Evolutionary conservation across 64 coral and sea anemone species (phyloP), one percentile per base, ranked within the genome.

Genomic region (Porites australiensis): DNA sequence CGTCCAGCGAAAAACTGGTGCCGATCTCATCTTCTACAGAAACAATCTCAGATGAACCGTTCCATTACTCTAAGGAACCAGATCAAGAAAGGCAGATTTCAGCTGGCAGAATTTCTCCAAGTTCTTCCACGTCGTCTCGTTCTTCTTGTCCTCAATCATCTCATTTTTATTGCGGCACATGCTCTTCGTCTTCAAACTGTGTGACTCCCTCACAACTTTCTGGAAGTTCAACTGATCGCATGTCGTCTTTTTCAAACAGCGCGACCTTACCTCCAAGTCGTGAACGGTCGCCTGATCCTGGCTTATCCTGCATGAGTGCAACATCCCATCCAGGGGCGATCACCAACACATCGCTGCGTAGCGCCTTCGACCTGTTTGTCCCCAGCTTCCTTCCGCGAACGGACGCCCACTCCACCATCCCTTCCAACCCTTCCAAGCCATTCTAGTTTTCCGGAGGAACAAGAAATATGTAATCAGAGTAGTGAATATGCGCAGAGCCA

Each of bases 391-490:
- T 65, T 19, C 6, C 62, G 9, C 6, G 62, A 63, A 9, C 61
- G 2, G 43, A 68, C 45, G 4, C 63, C 81, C 69, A 47, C 67
- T 50, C 81, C 58, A 13, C 6, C 58, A 64, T 63, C 13, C 58
- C 13, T 84, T 48, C 44, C 46, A 46, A 51, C 62, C 45, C 0
- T 22, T 9, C 62, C 67, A 22, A 68, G 48, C 4, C 46, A 69
- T 37, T 80, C 55, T 16, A 16, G 5, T 47, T n/a, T 37, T 84
- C 12, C 45, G 43, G 81, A 84, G 5, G 81, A 83, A n/a, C 81
- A 50, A 3, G 81, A 68, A 50, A 69, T 67, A 51, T 53, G 18
- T 18, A 27, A 49, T 49, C 79, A 83, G 46, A 83, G 79, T 83
- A 47, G 16, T 6, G 79, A 65, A 18, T 65, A 16, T 46, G 27